Conservation (phyloP, 1,140 invertebrate genomes). For the Paraescarpia echinospica region DNA sequence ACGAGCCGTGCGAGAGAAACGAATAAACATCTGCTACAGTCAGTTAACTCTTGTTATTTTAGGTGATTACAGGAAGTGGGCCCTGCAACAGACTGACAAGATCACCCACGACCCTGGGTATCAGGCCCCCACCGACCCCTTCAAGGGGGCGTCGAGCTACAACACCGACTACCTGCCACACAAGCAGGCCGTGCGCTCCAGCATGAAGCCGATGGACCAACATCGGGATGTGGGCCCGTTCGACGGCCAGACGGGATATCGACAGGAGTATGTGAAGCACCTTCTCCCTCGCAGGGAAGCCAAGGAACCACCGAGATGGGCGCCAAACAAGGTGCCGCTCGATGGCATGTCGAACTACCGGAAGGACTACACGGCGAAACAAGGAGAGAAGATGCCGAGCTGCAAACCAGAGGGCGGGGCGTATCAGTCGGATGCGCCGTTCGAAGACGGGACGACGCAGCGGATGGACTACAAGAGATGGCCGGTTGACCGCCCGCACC, state of each 20-base stretch:
- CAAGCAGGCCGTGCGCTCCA: conserved; percentile 39
- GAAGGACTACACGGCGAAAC: conserved; percentile 51
- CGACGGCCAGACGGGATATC: conserved; percentile 53
- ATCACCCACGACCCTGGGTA: conserved; percentile 34
- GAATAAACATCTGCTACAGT: too few species aligned
- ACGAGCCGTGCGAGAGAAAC: too few species aligned
- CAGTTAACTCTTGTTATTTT: not conserved
- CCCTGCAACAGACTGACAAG: conserved; percentile 34
- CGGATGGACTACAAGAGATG: conserved; percentile 39
- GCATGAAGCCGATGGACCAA: conserved; percentile 48
- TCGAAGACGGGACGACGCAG: conserved; percentile 39
- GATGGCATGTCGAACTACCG: conserved; percentile 54
- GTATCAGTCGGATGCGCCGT: conserved; percentile 34
- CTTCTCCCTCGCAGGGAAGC: conserved; percentile 40
- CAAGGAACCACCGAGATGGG: conserved; percentile 44
- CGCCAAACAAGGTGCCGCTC: conserved; percentile 41
- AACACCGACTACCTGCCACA: conserved; percentile 49
- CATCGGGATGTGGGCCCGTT: conserved; percentile 52
- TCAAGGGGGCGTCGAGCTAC: conserved; percentile 54
- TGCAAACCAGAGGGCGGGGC: conserved; percentile 30
- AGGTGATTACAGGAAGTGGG: conserved; percentile 58
- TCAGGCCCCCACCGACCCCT: conserved; percentile 43
- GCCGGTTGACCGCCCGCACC: conserved; percentile 31
- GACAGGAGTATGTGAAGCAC: conserved; percentile 52
- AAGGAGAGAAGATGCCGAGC: conserved; percentile 30